Percentiles rank a stretch among this genome's conserved stretches.
phyloP scores from a whole-genome alignment of 2,888 invertebrate genomes.

The Podotricha telesiphe region DNA sequence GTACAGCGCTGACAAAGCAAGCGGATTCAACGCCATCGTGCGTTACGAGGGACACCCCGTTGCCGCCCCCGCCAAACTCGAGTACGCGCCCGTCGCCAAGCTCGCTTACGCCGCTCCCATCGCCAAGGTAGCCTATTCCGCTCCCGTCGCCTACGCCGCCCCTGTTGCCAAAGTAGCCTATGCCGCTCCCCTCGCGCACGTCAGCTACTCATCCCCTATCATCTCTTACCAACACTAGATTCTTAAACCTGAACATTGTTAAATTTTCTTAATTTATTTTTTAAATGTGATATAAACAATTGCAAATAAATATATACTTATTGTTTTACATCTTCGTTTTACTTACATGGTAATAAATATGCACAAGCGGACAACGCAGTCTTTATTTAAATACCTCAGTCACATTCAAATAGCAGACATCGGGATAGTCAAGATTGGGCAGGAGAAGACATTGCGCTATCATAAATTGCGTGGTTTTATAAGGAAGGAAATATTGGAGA shows the following conservation, averaged over 20 bases:
- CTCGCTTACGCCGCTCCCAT: conserved; percentile 28
- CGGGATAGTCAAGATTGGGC: too few species aligned
- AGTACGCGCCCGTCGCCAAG: conserved; percentile 49
- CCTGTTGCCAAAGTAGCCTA: conserved; percentile 53
- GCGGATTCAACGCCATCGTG: conserved; percentile 78
- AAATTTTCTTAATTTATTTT: conserved; percentile 44
- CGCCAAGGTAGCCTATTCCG: conserved; percentile 38
- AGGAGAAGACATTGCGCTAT: too few species aligned
- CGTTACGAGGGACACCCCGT: conserved; percentile 71
- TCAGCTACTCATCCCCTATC: conserved; percentile 67
- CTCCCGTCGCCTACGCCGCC: conserved; percentile 49
- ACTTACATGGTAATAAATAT: too few species aligned
- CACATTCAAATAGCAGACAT: too few species aligned
- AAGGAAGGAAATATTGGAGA: too few species aligned
- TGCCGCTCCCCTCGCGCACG: conserved; percentile 59
- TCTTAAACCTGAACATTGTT: conserved; percentile 34
- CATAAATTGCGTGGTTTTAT: too few species aligned
- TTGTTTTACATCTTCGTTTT: too few species aligned
- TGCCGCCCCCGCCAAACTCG: conserved; percentile 51
- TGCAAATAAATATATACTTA: too few species aligned
- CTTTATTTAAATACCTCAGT: too few species aligned
- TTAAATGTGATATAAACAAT: conserved; percentile 40
- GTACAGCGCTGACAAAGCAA: conserved; percentile 70
- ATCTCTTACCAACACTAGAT: conserved; percentile 72
- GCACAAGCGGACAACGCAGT: too few species aligned